These are phyloP conservation scores for Schizotus pectinicornis DNA, from an alignment of 2,888 invertebrate genomes.

Conservation along the genomic window DNA sequence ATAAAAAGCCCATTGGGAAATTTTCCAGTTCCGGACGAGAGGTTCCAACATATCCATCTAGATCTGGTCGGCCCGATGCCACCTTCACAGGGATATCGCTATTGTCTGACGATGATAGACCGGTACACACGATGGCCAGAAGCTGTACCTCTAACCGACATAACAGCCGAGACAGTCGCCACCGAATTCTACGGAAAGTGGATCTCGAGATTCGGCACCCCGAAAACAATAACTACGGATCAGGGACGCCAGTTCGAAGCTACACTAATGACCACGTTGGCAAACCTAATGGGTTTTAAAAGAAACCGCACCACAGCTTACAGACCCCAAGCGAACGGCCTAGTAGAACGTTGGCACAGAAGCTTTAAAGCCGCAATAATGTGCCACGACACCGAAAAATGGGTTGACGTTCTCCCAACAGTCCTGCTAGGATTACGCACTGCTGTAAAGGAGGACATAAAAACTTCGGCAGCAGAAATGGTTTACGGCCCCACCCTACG, in stretches of 20 bases:
- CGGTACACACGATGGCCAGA: conserved; percentile 33
- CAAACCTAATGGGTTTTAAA: not conserved
- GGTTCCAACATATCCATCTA: not conserved
- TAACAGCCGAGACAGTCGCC: conserved; percentile 37
- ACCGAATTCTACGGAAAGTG: conserved; percentile 49
- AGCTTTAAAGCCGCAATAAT: conserved; percentile 44
- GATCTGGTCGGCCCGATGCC: conserved; percentile 32
- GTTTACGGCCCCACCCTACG: conserved; percentile 45
- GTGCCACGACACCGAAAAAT: conserved; percentile 36
- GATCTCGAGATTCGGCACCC: conserved; percentile 56
- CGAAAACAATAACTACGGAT: conserved; percentile 46
- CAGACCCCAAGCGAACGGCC: conserved; percentile 52
- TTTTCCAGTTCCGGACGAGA: not conserved
- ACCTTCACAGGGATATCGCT: conserved; percentile 25
- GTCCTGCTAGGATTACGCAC: conserved; percentile 48
- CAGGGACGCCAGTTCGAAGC: conserved; percentile 49
- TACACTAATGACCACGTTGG: not conserved
- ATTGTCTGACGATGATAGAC: conserved; percentile 29
- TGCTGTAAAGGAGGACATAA: conserved; percentile 44
- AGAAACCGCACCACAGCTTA: conserved; percentile 33
- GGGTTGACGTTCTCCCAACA: conserved; percentile 44
- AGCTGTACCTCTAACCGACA: conserved; percentile 25
- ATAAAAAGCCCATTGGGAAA: not conserved
- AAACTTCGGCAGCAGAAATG: conserved; percentile 45
- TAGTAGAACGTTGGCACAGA: conserved; percentile 44